phyloP scores from a whole-genome alignment of 2,113 vertebrate genomes.

The Nematolebias whitei region DNA sequence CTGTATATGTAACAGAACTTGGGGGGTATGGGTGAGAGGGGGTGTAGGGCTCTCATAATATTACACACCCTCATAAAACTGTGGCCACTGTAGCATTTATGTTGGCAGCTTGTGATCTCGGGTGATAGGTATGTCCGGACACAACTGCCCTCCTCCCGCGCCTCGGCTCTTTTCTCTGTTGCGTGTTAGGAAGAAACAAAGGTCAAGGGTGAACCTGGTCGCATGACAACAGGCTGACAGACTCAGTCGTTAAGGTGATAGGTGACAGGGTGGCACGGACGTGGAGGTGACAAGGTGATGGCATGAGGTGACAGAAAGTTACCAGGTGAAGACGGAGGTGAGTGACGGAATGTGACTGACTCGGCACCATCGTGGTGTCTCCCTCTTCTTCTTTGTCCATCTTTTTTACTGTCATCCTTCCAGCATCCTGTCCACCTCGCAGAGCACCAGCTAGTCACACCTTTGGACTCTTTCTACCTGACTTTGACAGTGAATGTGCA shows the following conservation, averaged over 20 bases:
- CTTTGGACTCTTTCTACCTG: conserved; percentile 54
- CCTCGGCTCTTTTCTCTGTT: conserved; percentile 59
- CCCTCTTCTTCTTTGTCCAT: conserved; percentile 60
- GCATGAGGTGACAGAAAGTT: conserved; percentile 75
- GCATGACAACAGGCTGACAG: conserved; percentile 71
- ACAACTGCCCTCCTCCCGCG: conserved; percentile 55
- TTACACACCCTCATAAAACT: conserved; percentile 72
- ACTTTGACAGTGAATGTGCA: conserved; percentile 51
- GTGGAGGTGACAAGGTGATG: conserved; percentile 71
- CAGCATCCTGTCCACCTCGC: conserved; percentile 50
- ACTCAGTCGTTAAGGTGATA: conserved; percentile 68
- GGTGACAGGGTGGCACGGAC: conserved; percentile 74
- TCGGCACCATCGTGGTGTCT: conserved; percentile 38
- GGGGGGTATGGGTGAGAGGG: neutral
- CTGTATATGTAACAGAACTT: conserved; percentile 36
- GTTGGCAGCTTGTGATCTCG: conserved; percentile 69
- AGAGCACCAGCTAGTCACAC: conserved; percentile 50
- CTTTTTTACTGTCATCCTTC: conserved; percentile 62
- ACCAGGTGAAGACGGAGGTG: conserved; percentile 72
- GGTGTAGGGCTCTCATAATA: conserved; percentile 44
- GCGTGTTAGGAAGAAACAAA: conserved; percentile 61
- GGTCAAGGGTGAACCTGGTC: conserved; percentile 66
- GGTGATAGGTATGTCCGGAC: conserved; percentile 75
- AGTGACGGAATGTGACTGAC: conserved; percentile 71
- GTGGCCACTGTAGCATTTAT: conserved; percentile 66